phyloP scores from a whole-genome alignment of 2,113 vertebrate genomes.

The Verasper variegatus region DNA sequence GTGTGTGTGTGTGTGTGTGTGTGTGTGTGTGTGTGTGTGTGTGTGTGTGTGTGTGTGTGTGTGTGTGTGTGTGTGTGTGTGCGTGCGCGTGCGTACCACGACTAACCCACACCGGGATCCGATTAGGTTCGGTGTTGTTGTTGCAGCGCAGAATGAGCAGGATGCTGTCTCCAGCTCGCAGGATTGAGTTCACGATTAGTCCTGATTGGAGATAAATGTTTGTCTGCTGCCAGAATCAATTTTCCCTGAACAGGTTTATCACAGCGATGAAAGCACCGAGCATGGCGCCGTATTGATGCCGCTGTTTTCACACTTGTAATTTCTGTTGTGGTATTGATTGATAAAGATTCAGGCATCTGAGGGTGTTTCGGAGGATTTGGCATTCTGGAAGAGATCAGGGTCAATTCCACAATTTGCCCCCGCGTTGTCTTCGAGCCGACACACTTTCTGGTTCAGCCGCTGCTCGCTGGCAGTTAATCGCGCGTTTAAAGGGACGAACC shows the following conservation, averaged over 20 bases:
- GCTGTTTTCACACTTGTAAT: conserved; percentile 54
- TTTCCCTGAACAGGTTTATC: conserved; percentile 49
- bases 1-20: too few relatives aligned
- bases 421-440: not conserved
- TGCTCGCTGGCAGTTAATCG: too few relatives aligned
- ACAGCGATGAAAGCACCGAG: conserved; percentile 36
- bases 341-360: conserved; percentile 25
- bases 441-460: not conserved
- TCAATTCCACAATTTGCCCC: conserved; percentile 42
- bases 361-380: conserved; percentile 40
- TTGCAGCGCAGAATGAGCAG: not conserved
- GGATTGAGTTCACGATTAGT: conserved; percentile 50
- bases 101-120: not conserved
- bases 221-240: conserved; percentile 62
- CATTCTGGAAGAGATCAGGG: conserved; percentile 54
- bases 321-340: conserved; percentile 64
- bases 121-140: not conserved
- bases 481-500: not conserved
- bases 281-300: conserved; percentile 60
- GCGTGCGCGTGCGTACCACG: too few relatives aligned
- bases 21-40: too few relatives aligned
- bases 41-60: too few relatives aligned
- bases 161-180: not conserved
- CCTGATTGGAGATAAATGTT: conserved; percentile 44
- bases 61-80: too few relatives aligned